Evolutionary conservation across 2,113 vertebrate genomes (phyloP).

Genomic region (Trematocara stigmaticum): DNA sequence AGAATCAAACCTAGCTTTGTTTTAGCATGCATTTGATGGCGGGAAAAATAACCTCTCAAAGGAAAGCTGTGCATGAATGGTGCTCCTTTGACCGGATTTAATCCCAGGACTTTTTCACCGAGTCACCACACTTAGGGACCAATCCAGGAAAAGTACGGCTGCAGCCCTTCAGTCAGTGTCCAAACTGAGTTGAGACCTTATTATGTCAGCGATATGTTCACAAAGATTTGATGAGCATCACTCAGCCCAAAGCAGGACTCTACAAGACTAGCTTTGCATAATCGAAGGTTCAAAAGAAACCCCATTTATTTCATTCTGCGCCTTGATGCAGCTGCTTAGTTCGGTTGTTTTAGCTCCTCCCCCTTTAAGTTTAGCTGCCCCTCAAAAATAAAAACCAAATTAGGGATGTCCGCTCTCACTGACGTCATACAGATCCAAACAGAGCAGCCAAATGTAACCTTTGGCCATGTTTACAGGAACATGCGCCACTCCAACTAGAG

Average conservation of each 20-base stretch:
- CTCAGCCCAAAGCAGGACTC: neutral
- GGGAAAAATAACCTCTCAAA: neutral
- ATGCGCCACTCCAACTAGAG: neutral
- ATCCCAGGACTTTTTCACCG: accelerated
- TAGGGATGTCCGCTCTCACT: neutral
- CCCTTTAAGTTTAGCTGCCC: neutral
- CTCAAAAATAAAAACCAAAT: neutral
- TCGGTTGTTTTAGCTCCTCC: neutral
- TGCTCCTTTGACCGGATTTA: neutral
- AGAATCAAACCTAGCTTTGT: neutral
- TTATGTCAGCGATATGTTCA: neutral
- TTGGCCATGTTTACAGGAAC: neutral
- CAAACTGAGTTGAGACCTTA: neutral
- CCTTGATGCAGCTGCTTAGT: neutral
- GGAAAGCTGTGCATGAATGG: neutral
- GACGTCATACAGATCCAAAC: neutral
- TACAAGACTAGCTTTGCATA: neutral
- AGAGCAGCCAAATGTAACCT: neutral
- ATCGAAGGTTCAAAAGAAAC: neutral
- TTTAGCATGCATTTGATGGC: neutral
- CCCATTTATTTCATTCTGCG: accelerated
- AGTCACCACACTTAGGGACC: accelerated
- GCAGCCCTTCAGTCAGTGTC: neutral
- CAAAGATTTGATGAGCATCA: neutral
- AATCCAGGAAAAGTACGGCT: neutral